phyloP scores from a whole-genome alignment of 2,797 vertebrate genomes.

The Emys orbicularis region DNA sequence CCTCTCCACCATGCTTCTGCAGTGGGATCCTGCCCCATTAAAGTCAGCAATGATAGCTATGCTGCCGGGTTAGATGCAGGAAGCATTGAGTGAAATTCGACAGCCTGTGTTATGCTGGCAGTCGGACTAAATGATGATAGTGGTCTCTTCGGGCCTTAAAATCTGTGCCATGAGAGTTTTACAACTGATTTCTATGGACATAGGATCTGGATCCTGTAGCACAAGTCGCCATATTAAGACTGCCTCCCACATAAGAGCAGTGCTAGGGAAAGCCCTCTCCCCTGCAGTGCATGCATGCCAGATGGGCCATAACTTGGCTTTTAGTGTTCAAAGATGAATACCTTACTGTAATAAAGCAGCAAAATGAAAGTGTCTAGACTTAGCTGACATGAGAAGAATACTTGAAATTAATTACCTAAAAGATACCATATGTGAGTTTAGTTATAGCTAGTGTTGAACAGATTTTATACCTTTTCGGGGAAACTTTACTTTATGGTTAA shows the following conservation, averaged over 20 bases:
- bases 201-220: conserved; percentile 51
- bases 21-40: background rate
- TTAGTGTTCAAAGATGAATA: conserved; percentile 67
- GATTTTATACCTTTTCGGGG: conserved; percentile 77
- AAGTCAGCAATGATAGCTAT: conserved; percentile 8
- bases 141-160: conserved; percentile 74
- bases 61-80: conserved; percentile 52
- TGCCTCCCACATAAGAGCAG: conserved; percentile 61
- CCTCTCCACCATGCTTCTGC: background rate
- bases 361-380: conserved; percentile 29
- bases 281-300: conserved; percentile 61
- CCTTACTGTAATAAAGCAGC: conserved; percentile 37
- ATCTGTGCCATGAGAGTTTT: background rate
- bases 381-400: conserved; percentile 45
- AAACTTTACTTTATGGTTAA: conserved; percentile 59
- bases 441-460: conserved; percentile 59
- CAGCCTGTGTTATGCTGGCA: background rate
- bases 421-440: conserved; percentile 58
- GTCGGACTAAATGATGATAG: conserved; percentile 23
- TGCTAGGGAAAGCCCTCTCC: conserved; percentile 68
- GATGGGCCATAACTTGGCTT: conserved; percentile 66
- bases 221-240: conserved; percentile 73
- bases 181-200: conserved; percentile 36
- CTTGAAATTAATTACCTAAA: conserved; percentile 72
- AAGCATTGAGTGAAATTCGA: conserved; percentile 36